A percentile compares a stretch with the other conserved stretches of the same genome.
Conservation (phyloP, 2,797 vertebrate species). For the Scolopax bukidnonensis region DNA sequence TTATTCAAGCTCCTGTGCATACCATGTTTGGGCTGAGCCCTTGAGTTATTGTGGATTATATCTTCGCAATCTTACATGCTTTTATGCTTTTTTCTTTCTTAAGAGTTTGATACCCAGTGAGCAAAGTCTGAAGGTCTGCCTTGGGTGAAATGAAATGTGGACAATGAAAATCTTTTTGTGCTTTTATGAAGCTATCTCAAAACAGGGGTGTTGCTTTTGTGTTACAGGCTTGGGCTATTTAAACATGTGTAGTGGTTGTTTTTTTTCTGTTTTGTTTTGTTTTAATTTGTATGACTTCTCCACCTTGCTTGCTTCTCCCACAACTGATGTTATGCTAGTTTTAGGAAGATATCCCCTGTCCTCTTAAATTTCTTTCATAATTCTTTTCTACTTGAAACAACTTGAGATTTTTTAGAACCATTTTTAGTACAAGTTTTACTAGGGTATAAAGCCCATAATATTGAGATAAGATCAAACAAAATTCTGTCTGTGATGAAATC, state of each 20-base stretch:
- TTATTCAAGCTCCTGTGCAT: neutral
- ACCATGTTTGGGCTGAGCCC: neutral
- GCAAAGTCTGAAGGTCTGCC: neutral
- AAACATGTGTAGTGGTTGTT: neutral
- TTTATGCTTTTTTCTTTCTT: neutral
- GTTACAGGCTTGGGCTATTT: neutral
- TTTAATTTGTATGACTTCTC: neutral
- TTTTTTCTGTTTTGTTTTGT: neutral
- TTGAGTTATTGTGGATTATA: neutral
- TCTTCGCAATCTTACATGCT: neutral
- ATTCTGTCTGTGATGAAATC: constrained; percentile 41
- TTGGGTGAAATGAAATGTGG: neutral
- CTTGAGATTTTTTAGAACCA: neutral
- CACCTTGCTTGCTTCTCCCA: neutral
- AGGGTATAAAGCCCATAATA: constrained; percentile 7
- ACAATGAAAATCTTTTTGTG: neutral
- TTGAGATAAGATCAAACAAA: constrained; percentile 42
- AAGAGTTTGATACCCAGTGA: neutral
- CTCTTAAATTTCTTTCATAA: constrained; percentile 16
- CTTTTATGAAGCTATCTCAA: neutral
- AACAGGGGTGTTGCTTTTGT: neutral
- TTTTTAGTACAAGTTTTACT: constrained; percentile 6
- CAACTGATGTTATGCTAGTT: neutral
- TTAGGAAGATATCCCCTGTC: neutral
- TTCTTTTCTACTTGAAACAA: constrained; percentile 37